Evolutionary conservation across 2,113 vertebrate genomes (phyloP), one percentile per base, ranked within the genome.

Genomic region (Dromaius novaehollandiae): DNA sequence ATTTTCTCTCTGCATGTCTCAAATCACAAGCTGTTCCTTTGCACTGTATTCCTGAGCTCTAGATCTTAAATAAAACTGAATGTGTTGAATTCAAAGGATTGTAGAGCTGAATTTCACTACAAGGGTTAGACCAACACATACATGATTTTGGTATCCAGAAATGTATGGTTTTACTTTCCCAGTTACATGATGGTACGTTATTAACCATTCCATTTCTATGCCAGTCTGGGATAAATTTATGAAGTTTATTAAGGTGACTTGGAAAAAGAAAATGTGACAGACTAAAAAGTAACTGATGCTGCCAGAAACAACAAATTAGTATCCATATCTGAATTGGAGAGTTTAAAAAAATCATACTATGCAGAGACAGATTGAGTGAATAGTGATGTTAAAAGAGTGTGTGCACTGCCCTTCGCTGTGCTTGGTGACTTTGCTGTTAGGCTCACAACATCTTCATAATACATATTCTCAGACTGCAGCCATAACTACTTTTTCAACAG

Each of bases 1-100:
- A 24, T 93, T 92, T 93, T 94, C 70, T 73, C 75, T 96, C 71
- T 86, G 55, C 1, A 4, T 96, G 83, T 73, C 82, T 95, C 82
- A 83, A 88, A 95, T 95, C 89, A 95, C 92, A 94, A 89, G 58
- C 82, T 89, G 16, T 70, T 94, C 74, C 65, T 87, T 91, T 73
- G 58, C 38, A 19, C n/a, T 77, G 19, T 84, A 85, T 42, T 89
- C 51, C 74, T 76, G 58, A 95, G 80, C 65, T 82, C 42, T 60
- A 88, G 44, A 32, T 74, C 87, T 88, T 96, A 88, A 90, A 89
- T 86, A 86, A 86, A 88, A 93, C 85, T 71, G 11, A 77, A 64
- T 3, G 1, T 68, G 86, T 48, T 63, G 60, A 88, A 83, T 88
- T 61, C 6, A 13, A 78, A 75, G 11, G 75, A 86, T 34, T 48